phyloP scores from a whole-genome alignment of 2,797 vertebrate genomes.

The Halcyon badia region DNA sequence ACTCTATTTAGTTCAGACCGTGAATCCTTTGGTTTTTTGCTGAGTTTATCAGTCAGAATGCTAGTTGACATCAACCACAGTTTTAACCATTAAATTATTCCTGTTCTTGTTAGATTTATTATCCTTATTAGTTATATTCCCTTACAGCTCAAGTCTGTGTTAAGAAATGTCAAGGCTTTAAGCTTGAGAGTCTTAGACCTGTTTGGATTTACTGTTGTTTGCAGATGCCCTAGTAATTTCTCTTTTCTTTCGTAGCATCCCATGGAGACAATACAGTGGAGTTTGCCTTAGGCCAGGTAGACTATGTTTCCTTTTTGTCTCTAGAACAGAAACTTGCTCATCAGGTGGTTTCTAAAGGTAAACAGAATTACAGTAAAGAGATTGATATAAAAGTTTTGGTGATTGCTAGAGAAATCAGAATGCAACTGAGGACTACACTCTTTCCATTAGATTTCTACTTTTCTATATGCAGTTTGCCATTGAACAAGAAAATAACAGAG shows the following conservation, averaged over 20 bases:
- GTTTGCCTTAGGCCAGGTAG: not conserved
- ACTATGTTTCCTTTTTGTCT: not conserved
- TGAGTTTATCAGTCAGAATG: not conserved
- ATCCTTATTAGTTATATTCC: not conserved
- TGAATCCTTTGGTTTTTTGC: not conserved
- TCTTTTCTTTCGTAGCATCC: not conserved
- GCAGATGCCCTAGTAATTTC: not conserved
- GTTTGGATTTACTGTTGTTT: not conserved
- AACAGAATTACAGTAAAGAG: not conserved
- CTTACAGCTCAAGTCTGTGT: not conserved
- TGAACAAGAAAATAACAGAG: not conserved
- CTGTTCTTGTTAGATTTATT: not conserved
- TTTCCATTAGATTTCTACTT: not conserved
- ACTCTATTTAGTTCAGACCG: not conserved
- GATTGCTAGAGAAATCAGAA: not conserved
- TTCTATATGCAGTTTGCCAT: not conserved
- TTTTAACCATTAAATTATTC: not conserved
- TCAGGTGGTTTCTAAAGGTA: not conserved
- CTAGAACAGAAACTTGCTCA: not conserved
- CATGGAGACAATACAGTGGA: not conserved
- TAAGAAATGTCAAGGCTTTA: not conserved
- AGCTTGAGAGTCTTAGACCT: not conserved
- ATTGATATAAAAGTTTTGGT: not conserved
- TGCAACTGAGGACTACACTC: not conserved
- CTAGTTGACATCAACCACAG: not conserved